phyloP scores from a whole-genome alignment of 2,888 invertebrate species.

The Ischnus inquisitorius region DNA sequence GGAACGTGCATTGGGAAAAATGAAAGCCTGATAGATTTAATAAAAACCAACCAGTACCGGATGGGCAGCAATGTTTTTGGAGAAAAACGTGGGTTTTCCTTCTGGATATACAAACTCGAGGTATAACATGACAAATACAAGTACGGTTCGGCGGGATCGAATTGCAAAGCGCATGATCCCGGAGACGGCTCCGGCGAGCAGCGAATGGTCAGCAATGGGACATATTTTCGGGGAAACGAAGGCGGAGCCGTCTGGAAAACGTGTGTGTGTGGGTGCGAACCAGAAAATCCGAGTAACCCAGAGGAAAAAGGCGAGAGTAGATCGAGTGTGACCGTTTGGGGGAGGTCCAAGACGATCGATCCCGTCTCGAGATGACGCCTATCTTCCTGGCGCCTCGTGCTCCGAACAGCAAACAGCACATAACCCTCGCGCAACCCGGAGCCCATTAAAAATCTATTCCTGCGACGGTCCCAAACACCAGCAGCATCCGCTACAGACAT shows the following conservation, averaged over 20 bases:
- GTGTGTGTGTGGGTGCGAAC: conserved; percentile 55
- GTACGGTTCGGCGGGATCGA: not conserved
- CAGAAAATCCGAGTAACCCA: conserved; percentile 51
- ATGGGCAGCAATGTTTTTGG: not conserved
- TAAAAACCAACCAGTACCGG: not conserved
- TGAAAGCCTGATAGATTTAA: not conserved
- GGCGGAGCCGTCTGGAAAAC: conserved; percentile 72
- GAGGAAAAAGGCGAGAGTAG: conserved; percentile 62
- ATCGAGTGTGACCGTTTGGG: conserved; percentile 69
- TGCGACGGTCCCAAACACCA: conserved; percentile 29
- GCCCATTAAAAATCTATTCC: conserved; percentile 74
- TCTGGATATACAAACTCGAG: not conserved
- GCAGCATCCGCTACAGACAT: conserved; percentile 7
- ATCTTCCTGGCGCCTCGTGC: conserved; percentile 78
- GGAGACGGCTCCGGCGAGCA: not conserved
- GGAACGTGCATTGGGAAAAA: not conserved
- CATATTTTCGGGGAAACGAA: conserved; percentile 70
- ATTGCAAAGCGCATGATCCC: conserved; percentile 8
- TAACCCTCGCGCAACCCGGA: conserved; percentile 61
- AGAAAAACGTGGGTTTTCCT: not conserved
- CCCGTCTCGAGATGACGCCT: conserved; percentile 83
- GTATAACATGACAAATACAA: not conserved
- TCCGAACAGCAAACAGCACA: conserved; percentile 68
- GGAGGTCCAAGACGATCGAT: conserved; percentile 80
- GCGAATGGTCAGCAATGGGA: conserved; percentile 53